phyloP scores from a whole-genome alignment of 2,888 invertebrate species.

The Dorcus hopei region DNA sequence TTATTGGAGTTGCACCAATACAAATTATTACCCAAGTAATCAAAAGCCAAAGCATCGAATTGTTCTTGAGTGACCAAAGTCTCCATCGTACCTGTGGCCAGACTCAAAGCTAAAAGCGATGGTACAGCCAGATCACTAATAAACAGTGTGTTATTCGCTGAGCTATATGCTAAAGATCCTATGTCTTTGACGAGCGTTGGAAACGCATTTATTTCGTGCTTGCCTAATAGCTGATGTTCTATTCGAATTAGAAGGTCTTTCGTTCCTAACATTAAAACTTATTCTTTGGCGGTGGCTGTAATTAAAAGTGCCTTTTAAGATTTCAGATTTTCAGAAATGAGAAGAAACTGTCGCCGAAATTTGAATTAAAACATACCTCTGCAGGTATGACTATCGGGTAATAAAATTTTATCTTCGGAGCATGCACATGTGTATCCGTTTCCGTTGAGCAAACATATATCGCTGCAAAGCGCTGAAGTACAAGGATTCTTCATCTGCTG shows the following conservation, averaged over 20 bases:
- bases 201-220: constrained; percentile 54
- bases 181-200: constrained; percentile 52
- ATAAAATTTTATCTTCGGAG: constrained; percentile 66
- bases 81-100: constrained; percentile 31
- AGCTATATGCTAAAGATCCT: constrained; percentile 67
- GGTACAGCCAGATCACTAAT: constrained; percentile 53
- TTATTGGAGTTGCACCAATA: constrained; percentile 69
- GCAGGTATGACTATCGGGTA: constrained; percentile 57
- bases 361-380: constrained; percentile 41
- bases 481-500: constrained; percentile 62
- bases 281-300: constrained; percentile 40
- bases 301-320: not conserved
- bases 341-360: not conserved
- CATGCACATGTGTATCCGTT: constrained; percentile 68
- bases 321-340: constrained; percentile 31
- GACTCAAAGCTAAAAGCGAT: constrained; percentile 49
- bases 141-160: constrained; percentile 51
- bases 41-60: constrained; percentile 27
- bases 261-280: constrained; percentile 58
- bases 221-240: constrained; percentile 65
- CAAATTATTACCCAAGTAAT: constrained; percentile 63
- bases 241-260: constrained; percentile 58
- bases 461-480: constrained; percentile 61
- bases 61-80: constrained; percentile 44
- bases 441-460: constrained; percentile 72